Percentiles rank a stretch among this genome's conserved stretches.
phyloP scores from a whole-genome alignment of 2,797 vertebrate species.

The Vipera ursinii region DNA sequence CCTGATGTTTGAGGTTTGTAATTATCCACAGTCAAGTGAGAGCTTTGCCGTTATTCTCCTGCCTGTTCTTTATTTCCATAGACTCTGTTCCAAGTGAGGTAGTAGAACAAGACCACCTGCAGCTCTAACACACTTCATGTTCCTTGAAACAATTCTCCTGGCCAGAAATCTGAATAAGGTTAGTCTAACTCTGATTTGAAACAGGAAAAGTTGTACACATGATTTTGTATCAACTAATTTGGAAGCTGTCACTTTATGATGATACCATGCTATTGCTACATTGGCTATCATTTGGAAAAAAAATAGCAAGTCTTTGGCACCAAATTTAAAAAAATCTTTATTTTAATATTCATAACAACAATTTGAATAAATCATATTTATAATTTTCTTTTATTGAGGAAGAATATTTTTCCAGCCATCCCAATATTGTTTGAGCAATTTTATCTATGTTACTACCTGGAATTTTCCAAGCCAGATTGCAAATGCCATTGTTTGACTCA shows the following conservation, averaged over 20 bases:
- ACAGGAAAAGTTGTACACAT: not conserved
- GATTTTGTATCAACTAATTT: not conserved
- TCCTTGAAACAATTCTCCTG: not conserved
- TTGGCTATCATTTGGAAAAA: conserved; percentile 30
- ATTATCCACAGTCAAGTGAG: conserved; percentile 32
- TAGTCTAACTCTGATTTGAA: not conserved
- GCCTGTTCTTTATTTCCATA: conserved; percentile 5
- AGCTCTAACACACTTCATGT: conserved; percentile 6
- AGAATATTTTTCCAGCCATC: not conserved
- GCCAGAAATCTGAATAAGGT: conserved; percentile 22
- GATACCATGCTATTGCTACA: conserved; percentile 59
- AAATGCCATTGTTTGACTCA: not conserved
- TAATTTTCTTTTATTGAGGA: not conserved
- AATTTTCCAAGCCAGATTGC: not conserved
- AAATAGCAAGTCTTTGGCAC: conserved; percentile 61
- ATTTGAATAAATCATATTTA: not conserved
- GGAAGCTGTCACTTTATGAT: conserved; percentile 50
- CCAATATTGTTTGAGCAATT: not conserved
- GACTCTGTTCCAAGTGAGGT: conserved; percentile 40
- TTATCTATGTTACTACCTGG: not conserved
- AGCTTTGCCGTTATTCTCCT: not conserved
- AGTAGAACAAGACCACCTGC: conserved; percentile 37
- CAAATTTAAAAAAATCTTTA: conserved; percentile 59
- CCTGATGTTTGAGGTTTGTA: conserved; percentile 20
- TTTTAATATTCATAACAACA: not conserved